phyloP scores from a whole-genome alignment of 2,797 vertebrate genomes.

The Karalla daura region DNA sequence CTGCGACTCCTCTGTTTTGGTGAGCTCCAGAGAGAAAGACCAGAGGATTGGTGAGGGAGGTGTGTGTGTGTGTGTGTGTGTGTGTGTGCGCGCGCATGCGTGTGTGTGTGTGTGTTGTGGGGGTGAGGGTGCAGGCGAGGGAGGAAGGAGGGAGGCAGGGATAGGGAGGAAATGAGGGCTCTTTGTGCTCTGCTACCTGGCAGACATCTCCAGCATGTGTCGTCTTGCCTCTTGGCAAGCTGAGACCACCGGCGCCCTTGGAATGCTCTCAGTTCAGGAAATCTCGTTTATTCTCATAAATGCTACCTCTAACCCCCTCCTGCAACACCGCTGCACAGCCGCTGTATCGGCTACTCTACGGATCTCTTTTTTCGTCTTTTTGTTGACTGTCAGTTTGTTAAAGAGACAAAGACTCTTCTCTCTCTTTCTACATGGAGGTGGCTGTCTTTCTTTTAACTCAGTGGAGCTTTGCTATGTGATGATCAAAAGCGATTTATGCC shows the following conservation, averaged over 20 bases:
- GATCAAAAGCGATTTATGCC: too few species aligned
- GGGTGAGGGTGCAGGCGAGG: background rate
- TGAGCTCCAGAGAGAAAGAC: constrained; percentile 48
- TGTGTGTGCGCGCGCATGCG: constrained; percentile 23
- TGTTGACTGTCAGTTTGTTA: background rate
- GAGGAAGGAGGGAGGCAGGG: constrained; percentile 47
- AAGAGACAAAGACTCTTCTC: background rate
- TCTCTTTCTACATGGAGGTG: background rate
- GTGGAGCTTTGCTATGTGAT: too few species aligned
- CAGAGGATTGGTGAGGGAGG: constrained; percentile 27
- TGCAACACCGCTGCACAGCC: constrained; percentile 64
- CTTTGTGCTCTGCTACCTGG: constrained; percentile 89
- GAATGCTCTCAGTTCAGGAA: constrained; percentile 91
- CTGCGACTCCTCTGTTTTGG: constrained; percentile 50
- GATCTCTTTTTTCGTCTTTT: constrained; percentile 19
- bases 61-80: constrained; percentile 22
- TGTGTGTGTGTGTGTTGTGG: constrained; percentile 7
- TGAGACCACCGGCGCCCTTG: constrained; percentile 87
- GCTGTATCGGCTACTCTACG: constrained; percentile 22
- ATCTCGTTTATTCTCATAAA: constrained; percentile 89
- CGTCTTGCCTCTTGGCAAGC: constrained; percentile 89
- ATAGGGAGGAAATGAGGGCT: constrained; percentile 87
- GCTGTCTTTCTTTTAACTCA: background rate
- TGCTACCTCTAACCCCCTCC: constrained; percentile 80
- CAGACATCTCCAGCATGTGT: constrained; percentile 91